Percentiles rank a stretch among this genome's conserved stretches.
Conservation (phyloP, 2,888 invertebrate genomes). For the Melinaea menophilus region DNA sequence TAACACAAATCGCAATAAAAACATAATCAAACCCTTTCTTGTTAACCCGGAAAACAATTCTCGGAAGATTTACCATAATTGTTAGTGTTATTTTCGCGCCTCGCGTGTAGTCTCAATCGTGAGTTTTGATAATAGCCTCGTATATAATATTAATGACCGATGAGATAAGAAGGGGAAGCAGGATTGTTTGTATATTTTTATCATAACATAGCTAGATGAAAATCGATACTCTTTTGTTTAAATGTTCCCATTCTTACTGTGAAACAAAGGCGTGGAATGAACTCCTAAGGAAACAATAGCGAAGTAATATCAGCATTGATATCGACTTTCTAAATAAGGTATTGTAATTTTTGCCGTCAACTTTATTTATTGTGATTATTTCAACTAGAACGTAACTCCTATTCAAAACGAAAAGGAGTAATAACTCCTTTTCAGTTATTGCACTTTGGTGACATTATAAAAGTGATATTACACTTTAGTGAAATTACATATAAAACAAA, state of each 20-base stretch:
- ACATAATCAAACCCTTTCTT: conserved; percentile 8
- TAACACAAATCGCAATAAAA: conserved; percentile 4
- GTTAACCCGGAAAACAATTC: conserved; percentile 14
- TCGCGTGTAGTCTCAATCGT: conserved; percentile 25
- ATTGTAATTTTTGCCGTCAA: conserved; percentile 24
- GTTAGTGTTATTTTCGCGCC: conserved; percentile 30
- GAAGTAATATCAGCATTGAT: conserved; percentile 26
- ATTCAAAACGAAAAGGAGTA: neutral
- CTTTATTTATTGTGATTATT: conserved; percentile 16
- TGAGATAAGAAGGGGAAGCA: conserved; percentile 28
- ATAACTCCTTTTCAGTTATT: neutral
- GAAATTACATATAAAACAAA: no score
- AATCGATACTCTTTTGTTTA: conserved; percentile 31
- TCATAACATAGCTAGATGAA: conserved; percentile 29
- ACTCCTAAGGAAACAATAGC: conserved; percentile 28
- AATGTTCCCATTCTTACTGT: conserved; percentile 28
- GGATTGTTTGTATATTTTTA: conserved; percentile 24
- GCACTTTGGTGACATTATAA: no score
- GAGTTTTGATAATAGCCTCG: conserved; percentile 31
- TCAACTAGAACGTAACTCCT: neutral
- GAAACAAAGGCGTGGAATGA: conserved; percentile 32
- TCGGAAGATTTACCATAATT: conserved; percentile 31
- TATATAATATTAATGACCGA: conserved; percentile 34
- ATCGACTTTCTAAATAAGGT: conserved; percentile 23
- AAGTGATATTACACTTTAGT: no score